These are phyloP conservation scores for Bombus difficillimus DNA, from an alignment of 1,140 invertebrate genomes.

Conservation along the genomic window DNA sequence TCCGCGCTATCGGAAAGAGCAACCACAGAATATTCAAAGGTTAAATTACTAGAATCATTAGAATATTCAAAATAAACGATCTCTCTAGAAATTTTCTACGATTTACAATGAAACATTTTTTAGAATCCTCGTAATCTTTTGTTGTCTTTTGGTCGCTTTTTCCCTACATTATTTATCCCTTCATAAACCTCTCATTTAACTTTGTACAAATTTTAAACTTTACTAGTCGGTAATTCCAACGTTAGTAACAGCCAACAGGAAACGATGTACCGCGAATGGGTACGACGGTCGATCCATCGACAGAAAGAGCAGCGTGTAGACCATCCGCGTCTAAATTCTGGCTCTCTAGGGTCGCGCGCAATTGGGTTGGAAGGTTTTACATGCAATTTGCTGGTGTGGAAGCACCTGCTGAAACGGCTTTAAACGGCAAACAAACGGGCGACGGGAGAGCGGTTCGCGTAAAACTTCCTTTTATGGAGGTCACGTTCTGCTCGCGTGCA, in stretches of 20 bases:
- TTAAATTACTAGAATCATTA: no score
- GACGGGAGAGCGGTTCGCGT: conserved; percentile 7
- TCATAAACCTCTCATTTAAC: no score
- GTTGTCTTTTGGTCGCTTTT: no score
- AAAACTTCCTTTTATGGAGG: conserved; percentile 53
- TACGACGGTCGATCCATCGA: neutral
- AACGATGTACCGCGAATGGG: neutral
- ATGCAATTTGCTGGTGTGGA: conserved; percentile 30
- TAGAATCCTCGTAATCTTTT: no score
- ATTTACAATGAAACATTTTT: no score
- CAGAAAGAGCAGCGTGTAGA: neutral
- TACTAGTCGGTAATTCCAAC: no score
- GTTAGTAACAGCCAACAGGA: neutral
- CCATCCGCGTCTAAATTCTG: conserved; percentile 8
- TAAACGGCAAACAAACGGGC: conserved; percentile 43
- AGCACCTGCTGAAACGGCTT: conserved; percentile 50
- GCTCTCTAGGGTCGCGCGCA: conserved; percentile 4
- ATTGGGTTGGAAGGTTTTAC: conserved; percentile 43
- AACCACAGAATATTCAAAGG: no score
- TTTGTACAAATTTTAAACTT: no score
- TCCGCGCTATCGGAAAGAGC: no score
- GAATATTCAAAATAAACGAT: no score
- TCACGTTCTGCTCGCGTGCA: conserved; percentile 23
- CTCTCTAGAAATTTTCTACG: no score
- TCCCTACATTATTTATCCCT: no score